Evolutionary conservation across 2,113 vertebrate genomes (phyloP).

Genomic region (Perca schrenkii): DNA sequence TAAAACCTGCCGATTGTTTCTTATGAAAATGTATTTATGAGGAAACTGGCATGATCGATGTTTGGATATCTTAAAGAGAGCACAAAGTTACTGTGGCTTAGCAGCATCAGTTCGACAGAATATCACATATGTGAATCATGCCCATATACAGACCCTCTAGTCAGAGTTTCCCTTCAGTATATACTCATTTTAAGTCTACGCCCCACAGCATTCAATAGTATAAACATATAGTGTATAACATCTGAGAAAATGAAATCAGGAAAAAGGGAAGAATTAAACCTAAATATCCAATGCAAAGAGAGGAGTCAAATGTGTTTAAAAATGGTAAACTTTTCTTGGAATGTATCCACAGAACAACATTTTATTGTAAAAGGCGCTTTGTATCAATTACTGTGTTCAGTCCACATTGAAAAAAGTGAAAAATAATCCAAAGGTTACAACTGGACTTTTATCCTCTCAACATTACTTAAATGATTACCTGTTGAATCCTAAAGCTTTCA

Average conservation of each 20-base stretch:
- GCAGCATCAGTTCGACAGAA: neutral
- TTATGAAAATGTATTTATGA: neutral
- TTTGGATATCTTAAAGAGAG: neutral
- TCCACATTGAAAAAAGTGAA: neutral
- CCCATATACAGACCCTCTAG: slow-evolving; percentile 6
- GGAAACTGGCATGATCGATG: neutral
- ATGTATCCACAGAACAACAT: neutral
- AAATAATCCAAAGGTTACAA: neutral
- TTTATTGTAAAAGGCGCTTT: neutral
- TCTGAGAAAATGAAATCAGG: slow-evolving; percentile 7
- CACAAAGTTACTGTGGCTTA: neutral
- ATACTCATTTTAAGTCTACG: slow-evolving; percentile 11
- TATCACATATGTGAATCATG: neutral
- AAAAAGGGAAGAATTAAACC: neutral
- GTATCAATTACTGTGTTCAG: neutral
- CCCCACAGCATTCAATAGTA: neutral
- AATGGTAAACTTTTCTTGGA: neutral
- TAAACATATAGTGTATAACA: slow-evolving; percentile 12
- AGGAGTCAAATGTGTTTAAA: neutral
- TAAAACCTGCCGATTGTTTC: slow-evolving; percentile 1
- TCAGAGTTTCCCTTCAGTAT: slow-evolving; percentile 38
- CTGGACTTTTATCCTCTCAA: neutral
- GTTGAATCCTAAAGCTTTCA: neutral
- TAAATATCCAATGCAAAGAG: neutral
- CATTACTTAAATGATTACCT: neutral